Percentiles rank a stretch among this genome's conserved stretches.
These are phyloP conservation scores for Morpho helenor DNA, from an alignment of 2,888 invertebrate genomes.

Conservation along the genomic window DNA sequence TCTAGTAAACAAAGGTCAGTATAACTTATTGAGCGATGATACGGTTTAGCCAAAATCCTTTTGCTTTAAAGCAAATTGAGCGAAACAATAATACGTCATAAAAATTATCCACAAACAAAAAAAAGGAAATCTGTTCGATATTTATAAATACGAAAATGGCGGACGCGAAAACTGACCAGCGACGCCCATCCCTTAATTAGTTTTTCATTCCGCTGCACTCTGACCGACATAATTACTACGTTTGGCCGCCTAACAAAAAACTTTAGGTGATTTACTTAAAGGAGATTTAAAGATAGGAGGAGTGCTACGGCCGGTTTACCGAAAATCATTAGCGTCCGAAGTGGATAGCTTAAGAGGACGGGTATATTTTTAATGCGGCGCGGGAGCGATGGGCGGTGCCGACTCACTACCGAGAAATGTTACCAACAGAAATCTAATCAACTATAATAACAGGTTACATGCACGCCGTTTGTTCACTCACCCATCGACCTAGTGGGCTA, in stretches of 20 bases:
- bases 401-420: conserved; percentile 76
- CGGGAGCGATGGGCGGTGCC: conserved; percentile 77
- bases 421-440: conserved; percentile 79
- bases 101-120: not conserved
- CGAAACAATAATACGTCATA: not conserved
- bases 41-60: too few relatives aligned
- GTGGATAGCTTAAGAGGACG: conserved; percentile 68
- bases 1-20: too few relatives aligned
- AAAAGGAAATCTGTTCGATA: conserved; percentile 26
- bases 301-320: conserved; percentile 74
- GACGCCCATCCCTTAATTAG: conserved; percentile 75
- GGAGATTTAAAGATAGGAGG: conserved; percentile 69
- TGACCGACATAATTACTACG: conserved; percentile 77
- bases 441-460: conserved; percentile 77
- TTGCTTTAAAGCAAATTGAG: too few relatives aligned
- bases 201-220: conserved; percentile 75
- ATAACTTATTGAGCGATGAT: too few relatives aligned
- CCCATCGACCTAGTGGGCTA: conserved; percentile 64
- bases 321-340: conserved; percentile 75
- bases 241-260: conserved; percentile 69
- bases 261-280: conserved; percentile 71
- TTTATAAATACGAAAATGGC: conserved; percentile 42
- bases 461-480: conserved; percentile 72
- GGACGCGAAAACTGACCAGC: conserved; percentile 54
- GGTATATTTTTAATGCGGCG: conserved; percentile 75